These are phyloP conservation scores for Microtus ochrogaster DNA, from an alignment of 2,113 vertebrate genomes.

Conservation along the genomic window DNA sequence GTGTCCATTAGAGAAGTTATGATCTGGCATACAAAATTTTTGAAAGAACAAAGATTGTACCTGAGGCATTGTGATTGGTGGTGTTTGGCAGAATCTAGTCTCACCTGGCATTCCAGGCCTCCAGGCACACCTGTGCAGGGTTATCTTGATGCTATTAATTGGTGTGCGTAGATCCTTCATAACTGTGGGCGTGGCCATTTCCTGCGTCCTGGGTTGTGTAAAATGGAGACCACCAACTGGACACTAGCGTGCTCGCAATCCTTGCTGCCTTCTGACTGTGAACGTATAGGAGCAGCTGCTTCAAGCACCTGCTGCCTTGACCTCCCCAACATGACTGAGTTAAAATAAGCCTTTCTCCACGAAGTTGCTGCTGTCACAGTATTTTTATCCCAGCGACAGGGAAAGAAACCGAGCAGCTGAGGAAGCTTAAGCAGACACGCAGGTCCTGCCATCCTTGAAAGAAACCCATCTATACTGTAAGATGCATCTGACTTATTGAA, in stretches of 20 bases:
- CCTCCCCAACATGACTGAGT: too few relatives aligned
- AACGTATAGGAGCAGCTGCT: neutral
- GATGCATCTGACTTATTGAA: neutral
- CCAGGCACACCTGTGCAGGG: neutral
- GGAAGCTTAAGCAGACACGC: neutral
- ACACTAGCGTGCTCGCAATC: too few relatives aligned
- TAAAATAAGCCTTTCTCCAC: neutral
- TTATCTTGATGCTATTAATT: neutral
- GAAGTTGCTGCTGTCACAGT: neutral
- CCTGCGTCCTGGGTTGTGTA: neutral
- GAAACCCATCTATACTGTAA: neutral
- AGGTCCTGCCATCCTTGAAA: neutral
- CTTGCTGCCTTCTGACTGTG: neutral
- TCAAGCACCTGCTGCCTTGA: neutral
- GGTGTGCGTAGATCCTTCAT: neutral
- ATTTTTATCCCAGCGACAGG: neutral
- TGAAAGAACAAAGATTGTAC: neutral
- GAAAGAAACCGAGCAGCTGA: neutral
- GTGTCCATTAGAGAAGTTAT: neutral
- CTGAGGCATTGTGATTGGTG: neutral
- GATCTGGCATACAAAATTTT: conserved; percentile 24
- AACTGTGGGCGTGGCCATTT: neutral
- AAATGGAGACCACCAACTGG: neutral
- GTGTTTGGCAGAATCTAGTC: too few relatives aligned
- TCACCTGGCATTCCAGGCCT: neutral